These are phyloP conservation scores for Oreochromis mossambicus DNA, from an alignment of 2,797 vertebrate genomes.

Conservation along the genomic window DNA sequence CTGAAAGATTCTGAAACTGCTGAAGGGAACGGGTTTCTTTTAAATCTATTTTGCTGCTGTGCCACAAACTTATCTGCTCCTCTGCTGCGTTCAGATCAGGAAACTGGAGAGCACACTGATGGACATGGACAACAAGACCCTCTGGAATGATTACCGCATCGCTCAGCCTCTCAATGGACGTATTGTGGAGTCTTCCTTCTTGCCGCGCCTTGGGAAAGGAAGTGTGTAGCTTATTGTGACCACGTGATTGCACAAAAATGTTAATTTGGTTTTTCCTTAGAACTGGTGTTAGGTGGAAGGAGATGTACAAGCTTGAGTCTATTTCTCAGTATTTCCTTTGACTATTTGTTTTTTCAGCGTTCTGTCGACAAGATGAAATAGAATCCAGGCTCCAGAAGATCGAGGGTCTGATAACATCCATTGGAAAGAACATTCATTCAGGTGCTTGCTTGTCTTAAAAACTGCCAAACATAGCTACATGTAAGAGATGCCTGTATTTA, in stretches of 20 bases:
- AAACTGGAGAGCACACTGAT: slow-evolving; percentile 85
- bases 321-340: not conserved
- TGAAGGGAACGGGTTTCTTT: not conserved
- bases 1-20: not conserved
- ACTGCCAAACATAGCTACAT: not conserved
- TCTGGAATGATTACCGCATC: slow-evolving; percentile 84
- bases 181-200: slow-evolving; percentile 85
- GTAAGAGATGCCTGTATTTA: not conserved
- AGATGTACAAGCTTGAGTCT: not conserved
- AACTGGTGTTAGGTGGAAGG: not conserved
- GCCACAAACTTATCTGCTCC: not conserved
- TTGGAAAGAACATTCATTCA: slow-evolving; percentile 70
- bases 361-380: slow-evolving; percentile 80
- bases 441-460: slow-evolving; percentile 34
- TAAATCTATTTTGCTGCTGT: not conserved
- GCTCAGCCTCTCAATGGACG: slow-evolving; percentile 83
- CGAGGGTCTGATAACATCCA: slow-evolving; percentile 77
- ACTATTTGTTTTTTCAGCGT: slow-evolving; percentile 62
- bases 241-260: not conserved
- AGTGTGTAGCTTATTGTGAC: slow-evolving; percentile 45
- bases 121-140: slow-evolving; percentile 80
- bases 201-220: slow-evolving; percentile 61
- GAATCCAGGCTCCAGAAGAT: slow-evolving; percentile 78
- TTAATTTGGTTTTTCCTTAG: not conserved
- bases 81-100: slow-evolving; percentile 71